Conservation (phyloP, 2,888 invertebrate genomes). For the Synergus umbraculus region DNA sequence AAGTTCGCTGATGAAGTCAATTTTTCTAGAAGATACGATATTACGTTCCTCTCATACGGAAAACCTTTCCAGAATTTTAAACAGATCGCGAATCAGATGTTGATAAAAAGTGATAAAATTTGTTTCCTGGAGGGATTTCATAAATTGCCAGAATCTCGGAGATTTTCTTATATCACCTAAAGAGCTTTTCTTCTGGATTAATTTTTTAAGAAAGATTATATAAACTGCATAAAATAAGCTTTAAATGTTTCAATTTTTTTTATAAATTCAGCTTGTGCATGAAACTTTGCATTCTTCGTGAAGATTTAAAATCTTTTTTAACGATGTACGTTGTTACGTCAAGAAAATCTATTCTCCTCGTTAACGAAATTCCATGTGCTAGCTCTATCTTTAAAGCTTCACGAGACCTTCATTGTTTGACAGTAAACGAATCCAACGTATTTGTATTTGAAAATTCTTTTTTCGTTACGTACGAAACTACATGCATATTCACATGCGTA, state of each 20-base stretch:
- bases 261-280: neutral
- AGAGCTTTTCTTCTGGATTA: neutral
- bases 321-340: constrained; percentile 15
- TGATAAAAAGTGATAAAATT: constrained; percentile 28
- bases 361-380: constrained; percentile 14
- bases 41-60: neutral
- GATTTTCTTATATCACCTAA: neutral
- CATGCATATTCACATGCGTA: neutral
- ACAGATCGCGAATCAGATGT: neutral
- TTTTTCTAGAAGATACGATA: constrained; percentile 19
- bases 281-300: neutral
- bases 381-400: constrained; percentile 6
- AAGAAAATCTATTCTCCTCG: constrained; percentile 26
- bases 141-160: neutral
- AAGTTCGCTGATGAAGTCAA: constrained; percentile 25
- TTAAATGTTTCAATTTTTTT: neutral
- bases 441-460: constrained; percentile 17
- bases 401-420: constrained; percentile 16
- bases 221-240: neutral
- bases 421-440: neutral
- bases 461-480: neutral
- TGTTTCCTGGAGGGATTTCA: neutral
- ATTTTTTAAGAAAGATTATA: too few species aligned
- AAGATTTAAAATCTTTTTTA: constrained; percentile 32
- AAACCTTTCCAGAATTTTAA: constrained; percentile 16